Evolutionary conservation across 2,113 vertebrate species (phyloP).

Genomic region (Egretta garzetta): DNA sequence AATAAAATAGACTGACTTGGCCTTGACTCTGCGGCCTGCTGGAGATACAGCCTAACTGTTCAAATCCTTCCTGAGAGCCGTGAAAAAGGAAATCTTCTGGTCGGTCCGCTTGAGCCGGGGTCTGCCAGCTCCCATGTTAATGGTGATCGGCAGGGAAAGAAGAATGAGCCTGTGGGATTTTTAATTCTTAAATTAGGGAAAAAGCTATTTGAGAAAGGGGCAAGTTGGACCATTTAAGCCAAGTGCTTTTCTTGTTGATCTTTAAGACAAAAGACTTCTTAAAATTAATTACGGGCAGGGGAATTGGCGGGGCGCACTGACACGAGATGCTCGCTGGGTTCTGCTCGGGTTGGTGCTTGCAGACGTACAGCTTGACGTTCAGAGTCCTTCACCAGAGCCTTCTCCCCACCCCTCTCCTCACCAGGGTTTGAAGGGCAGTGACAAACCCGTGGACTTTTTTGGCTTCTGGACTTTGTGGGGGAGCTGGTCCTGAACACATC

Average conservation of each 20-base stretch:
- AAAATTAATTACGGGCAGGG: neutral
- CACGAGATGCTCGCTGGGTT: neutral
- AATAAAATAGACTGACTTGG: neutral
- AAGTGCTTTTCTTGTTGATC: neutral
- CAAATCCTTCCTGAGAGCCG: neutral
- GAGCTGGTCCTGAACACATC: rapidly evolving
- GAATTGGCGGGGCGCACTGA: neutral
- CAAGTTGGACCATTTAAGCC: neutral
- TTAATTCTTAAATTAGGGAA: neutral
- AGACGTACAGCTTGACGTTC: neutral
- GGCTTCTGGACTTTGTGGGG: neutral
- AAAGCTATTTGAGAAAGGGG: neutral
- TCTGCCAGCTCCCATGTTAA: neutral
- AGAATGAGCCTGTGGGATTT: neutral
- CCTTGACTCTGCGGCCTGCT: neutral
- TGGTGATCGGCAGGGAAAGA: neutral
- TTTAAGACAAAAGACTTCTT: neutral
- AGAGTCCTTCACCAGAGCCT: neutral
- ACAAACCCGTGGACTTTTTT: neutral
- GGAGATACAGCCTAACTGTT: neutral
- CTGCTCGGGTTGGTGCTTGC: neutral
- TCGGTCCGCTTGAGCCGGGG: neutral
- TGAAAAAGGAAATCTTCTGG: neutral
- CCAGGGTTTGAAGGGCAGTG: neutral
- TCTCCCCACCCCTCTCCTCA: neutral